These are phyloP conservation scores for Cynocephalus volans DNA, from an alignment of 2,113 vertebrate species.

Conservation along the genomic window DNA sequence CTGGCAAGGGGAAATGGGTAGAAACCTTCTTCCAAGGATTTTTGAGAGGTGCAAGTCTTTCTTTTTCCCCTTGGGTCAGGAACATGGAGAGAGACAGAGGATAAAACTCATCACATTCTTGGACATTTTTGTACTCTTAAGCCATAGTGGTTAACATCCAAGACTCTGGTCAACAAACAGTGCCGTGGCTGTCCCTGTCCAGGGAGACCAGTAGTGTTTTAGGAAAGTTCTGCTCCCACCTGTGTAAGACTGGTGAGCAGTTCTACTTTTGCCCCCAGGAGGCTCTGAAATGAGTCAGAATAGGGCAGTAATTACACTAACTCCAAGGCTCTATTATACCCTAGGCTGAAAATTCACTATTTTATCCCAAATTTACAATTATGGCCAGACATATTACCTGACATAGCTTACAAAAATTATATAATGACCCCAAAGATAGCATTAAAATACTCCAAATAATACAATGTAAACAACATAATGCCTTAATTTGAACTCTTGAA, in stretches of 20 bases:
- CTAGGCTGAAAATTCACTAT: constrained; percentile 2
- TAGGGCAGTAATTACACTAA: constrained; percentile 19
- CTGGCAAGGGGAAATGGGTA: not conserved
- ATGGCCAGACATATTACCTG: not conserved
- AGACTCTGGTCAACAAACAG: not conserved
- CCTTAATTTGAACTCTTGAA: constrained; percentile 32
- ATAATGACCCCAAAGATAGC: not conserved
- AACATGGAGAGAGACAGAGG: constrained; percentile 18
- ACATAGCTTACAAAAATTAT: not conserved
- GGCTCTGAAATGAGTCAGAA: constrained; percentile 25
- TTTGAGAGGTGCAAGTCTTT: not conserved
- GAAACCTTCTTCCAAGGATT: constrained; percentile 34
- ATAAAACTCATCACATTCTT: not conserved
- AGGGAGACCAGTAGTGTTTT: not conserved
- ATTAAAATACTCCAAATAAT: constrained; percentile 45
- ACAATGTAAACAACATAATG: constrained; percentile 40
- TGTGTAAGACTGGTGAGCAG: constrained; percentile 2
- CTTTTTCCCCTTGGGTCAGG: not conserved
- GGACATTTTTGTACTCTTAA: constrained; percentile 13
- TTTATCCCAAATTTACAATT: constrained; percentile 55
- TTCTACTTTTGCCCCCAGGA: not conserved
- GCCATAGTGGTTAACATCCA: not conserved
- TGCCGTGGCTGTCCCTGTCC: not conserved
- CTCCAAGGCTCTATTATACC: not conserved
- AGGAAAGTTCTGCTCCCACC: not conserved